These are phyloP conservation scores for Acrocera orbiculus DNA, from an alignment of 2,888 invertebrate species.

Conservation along the genomic window DNA sequence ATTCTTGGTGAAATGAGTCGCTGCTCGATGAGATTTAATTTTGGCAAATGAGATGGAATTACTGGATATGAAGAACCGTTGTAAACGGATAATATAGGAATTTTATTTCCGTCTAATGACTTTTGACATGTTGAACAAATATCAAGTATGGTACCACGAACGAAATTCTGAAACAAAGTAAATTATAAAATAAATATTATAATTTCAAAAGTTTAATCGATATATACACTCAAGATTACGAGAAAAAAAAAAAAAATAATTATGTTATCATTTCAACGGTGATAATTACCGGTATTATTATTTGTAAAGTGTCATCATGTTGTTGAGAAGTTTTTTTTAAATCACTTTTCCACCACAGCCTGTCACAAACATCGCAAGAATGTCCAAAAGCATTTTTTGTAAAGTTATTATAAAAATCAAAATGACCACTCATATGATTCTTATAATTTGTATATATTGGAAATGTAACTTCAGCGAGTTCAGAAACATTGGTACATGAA, in stretches of 20 bases:
- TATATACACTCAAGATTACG: too few relatives aligned
- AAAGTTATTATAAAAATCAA: constrained; percentile 7
- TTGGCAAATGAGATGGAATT: constrained; percentile 10
- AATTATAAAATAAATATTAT: too few relatives aligned
- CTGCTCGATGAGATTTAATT: constrained; percentile 6
- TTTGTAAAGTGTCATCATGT: constrained; percentile 4
- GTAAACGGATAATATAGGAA: neutral
- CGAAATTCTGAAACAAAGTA: too few relatives aligned
- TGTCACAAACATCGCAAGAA: constrained; percentile 14
- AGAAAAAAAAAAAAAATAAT: neutral
- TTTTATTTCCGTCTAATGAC: too few relatives aligned
- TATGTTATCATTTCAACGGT: neutral
- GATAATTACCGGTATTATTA: neutral
- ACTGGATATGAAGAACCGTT: neutral
- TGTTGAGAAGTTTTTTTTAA: constrained; percentile 10
- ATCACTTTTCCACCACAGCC: constrained; percentile 14
- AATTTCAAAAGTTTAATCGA: too few relatives aligned
- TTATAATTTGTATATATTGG: constrained; percentile 8
- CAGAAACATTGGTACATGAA: too few relatives aligned
- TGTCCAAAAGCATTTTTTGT: constrained; percentile 11
- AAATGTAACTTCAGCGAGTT: neutral
- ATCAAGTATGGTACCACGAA: too few relatives aligned
- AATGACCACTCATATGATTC: constrained; percentile 8
- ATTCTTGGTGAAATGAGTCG: constrained; percentile 8
- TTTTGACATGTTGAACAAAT: too few relatives aligned